Base-by-base conservation (phyloP, 2,113 vertebrate genomes). In the Elachura formosa region DNA sequence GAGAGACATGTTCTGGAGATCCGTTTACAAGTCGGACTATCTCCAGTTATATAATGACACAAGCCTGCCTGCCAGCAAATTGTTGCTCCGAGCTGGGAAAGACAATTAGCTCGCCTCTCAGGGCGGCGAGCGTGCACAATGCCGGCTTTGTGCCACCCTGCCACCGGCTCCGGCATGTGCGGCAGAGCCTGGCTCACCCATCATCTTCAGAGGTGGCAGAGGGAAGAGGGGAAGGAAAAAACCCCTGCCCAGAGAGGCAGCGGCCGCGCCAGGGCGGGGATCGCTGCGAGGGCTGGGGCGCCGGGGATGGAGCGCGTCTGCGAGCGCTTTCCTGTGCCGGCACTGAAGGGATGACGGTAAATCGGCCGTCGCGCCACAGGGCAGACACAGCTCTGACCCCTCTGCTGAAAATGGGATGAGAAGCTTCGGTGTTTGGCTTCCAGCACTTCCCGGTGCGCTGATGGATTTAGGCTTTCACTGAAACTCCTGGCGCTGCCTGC, bases 31-130 rank as follows among this genome's bases (percentile, higher is more conserved):
- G 84, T 79, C 84, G 5, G 81, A 55, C 86, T 91, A 96, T 96
- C 93, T 96, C 89, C 69, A 46, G 96, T 97, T 97, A 97, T 97
- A 95, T 97, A 97, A 97, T 96, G 92, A 89, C 92, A 94, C 81
- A 93, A 86, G 93, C 51, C 81, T 69, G 56, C 76, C 90, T 97
- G 97, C 96, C 97, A 97, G 91, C 84, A 95, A 96, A 91, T 95
- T 95, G 95, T 95, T 97, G 90, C 69, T 96, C 62, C 0, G 26
- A 94, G 93, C 77, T 2, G 62, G 83, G 75, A 78, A 95, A 93
- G 94, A 96, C 96, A 97, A 96, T 96, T 93, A 96, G 94, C 95
- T 97, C 54, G 41, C 61, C 84, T 94, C 92, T 92, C 92, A 28
- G 87, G 93, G 91, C 63, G 45, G 88, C 4, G 55, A 94, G 81